Evolutionary conservation across 2,888 invertebrate species (phyloP), one percentile per base, ranked within the genome.

Genomic region (Ischnus inquisitorius): DNA sequence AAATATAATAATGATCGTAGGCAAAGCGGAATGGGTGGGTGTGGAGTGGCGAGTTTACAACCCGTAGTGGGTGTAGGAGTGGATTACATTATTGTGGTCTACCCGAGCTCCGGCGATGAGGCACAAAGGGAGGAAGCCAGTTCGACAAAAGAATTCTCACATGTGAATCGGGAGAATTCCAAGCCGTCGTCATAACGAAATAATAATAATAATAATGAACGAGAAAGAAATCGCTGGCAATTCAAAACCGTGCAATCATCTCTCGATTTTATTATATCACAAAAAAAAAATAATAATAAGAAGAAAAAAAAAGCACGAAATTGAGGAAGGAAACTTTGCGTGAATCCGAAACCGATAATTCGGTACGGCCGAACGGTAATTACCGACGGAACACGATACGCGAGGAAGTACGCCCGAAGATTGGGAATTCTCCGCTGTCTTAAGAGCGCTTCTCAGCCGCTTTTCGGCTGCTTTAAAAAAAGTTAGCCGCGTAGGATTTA

Each of bases 1-100:
- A 90, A 88, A 89, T 87, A 88, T 89, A 88, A 82, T 48, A 78
- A 89, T 88, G 85, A 75, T 82, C 25, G 19, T 34, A 28, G 28
- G 41, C 34, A 41, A 54, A 12, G 28, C n/a, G 39, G 54, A 76
- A 34, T 34, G 8, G 8, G 76, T 76, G 39, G 76, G 25, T n/a
- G 65, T 41, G 19, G 65, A 76, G 60, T 79, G 68, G 60, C 60
- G 72, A 80, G 71, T 83, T 51, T 54, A 22, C 25, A 19, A 67
- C n/a, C n/a, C n/a, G n/a, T 76, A 65, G 83, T 79, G 87, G 79
- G 85, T 80, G 85, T 65, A 65, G 48, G 60, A 46, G 62, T 64
- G 76, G 76, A 62, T 72, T 62, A 74, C 46, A 76, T 78, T 34
- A 62, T 77, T 68, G 79, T 48, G 69, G 54, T 51, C 62, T 46